phyloP scores from a whole-genome alignment of 2,113 vertebrate species.

The Esox niger region DNA sequence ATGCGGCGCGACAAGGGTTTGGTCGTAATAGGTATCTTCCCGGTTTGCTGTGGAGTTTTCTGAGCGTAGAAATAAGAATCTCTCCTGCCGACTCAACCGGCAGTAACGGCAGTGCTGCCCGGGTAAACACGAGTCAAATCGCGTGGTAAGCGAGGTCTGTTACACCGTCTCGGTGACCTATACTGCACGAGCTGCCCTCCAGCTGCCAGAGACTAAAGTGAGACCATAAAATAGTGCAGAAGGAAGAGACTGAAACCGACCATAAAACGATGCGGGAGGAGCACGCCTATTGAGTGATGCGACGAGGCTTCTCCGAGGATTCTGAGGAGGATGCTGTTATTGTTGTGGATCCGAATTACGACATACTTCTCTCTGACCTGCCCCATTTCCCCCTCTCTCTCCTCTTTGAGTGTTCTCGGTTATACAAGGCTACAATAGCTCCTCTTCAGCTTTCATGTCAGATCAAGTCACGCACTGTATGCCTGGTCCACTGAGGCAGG shows the following conservation, averaged over 20 bases:
- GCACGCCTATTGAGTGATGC: slow-evolving; percentile 68
- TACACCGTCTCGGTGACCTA: slow-evolving; percentile 57
- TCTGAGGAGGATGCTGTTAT: slow-evolving; percentile 43
- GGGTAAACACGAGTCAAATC: slow-evolving; percentile 65
- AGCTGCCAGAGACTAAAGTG: slow-evolving; percentile 26
- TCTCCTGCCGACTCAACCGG: slow-evolving; percentile 70
- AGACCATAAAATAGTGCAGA: slow-evolving; percentile 44
- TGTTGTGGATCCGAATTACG: slow-evolving; percentile 70
- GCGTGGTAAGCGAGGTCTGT: slow-evolving; percentile 60
- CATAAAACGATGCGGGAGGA: slow-evolving; percentile 61
- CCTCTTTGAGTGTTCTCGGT: slow-evolving; percentile 22
- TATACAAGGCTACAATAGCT: slow-evolving; percentile 52
- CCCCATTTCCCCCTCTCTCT: neutral
- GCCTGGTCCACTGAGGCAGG: slow-evolving; percentile 64
- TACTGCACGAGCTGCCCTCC: slow-evolving; percentile 60
- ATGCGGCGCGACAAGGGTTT: neutral
- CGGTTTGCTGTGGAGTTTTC: slow-evolving; percentile 34
- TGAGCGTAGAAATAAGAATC: slow-evolving; percentile 55
- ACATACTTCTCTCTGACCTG: slow-evolving; percentile 47
- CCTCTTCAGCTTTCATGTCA: slow-evolving; percentile 72
- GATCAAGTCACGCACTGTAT: slow-evolving; percentile 55
- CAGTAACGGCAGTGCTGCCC: slow-evolving; percentile 18
- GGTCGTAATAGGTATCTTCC: slow-evolving; percentile 28
- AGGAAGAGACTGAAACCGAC: slow-evolving; percentile 32
- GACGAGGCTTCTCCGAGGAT: slow-evolving; percentile 34